Evolutionary conservation across 2,113 vertebrate species (phyloP), one percentile per base, ranked within the genome.

Genomic region (Calypte anna): DNA sequence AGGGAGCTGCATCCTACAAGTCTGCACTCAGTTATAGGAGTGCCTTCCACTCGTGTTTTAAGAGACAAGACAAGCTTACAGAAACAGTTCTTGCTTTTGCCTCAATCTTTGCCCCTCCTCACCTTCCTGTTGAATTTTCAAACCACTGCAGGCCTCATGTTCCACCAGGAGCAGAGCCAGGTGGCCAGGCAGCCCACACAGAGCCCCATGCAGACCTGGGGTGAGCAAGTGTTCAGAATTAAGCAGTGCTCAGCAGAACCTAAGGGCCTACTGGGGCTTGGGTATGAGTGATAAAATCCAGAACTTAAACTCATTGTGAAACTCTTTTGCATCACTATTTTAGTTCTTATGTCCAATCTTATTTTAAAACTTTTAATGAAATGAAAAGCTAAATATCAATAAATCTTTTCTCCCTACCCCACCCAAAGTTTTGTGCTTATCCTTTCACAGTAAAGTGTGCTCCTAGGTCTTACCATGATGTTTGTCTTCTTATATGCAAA

Each of bases 131-230:
- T 18, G 20, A 68, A 43, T n/a, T 79, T 23, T 14, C 25, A 62
- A 33, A 13, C 48, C 15, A 6, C 25, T 31, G 13, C n/a, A 68
- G n/a, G 8, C 16, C 22, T 77, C 1, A 1, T 4, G 10, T 15
- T 46, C 53, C 20, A 10, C 8, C 27, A 43, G 9, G 4, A 88
- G 6, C 5, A 1, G 16, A 53, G 22, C 18, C 31, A 36, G 21
- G 6, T 14, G 7, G 14, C 36, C 24, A 38, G 16, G 77, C 22
- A 72, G 12, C 6, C 12, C 31, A 14, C 0, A 0, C 28, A 12
- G 20, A 74, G 21, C 33, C 22, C 16, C 16, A 0, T 0, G 4
- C 21, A 18, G 33, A 44, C 25, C 17, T 9, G 7, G 0, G 0
- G 20, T 4, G 13, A 24, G 18, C 25, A 55, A 61, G 12, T 1